Evolutionary conservation across 2,888 invertebrate species (phyloP), one percentile per base, ranked within the genome.

Genomic region (Hyposoter didymator): DNA sequence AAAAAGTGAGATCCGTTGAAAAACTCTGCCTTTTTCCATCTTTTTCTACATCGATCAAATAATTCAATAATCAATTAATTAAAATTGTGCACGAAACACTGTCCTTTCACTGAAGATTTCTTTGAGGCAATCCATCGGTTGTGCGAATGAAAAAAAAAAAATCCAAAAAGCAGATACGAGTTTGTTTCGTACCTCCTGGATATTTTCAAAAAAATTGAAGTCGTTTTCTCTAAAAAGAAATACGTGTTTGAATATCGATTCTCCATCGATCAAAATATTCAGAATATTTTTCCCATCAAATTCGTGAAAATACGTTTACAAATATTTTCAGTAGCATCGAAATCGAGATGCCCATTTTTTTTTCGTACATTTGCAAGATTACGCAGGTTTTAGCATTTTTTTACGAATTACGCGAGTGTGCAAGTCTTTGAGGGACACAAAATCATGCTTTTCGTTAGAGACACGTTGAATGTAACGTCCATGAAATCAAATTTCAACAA

Each of bases 1-100:
- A 98, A 94, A 97, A 97, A 96, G 97, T 98, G 90, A 95, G 97
- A 97, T 97, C 19, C 19, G 85, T 75, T 59, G 72, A 66, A 22
- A 74, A 39, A 14, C 47, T 49, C 6, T 10, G 6, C 7, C 12
- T 76, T 32, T 14, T 28, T 64, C n/a, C 1, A 8, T 0, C 12
- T 1, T 64, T n/a, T n/a, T 3, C 10, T 1, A 62, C 32, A 7
- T 32, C 39, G 22, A 12, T 45, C 14, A 28, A 47, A 69, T 22
- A 39, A 69, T 52, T 72, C 14, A 45, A 73, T 35, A 49, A 35
- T 66, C 17, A 22, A 67, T 14, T 45, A 62, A 72, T 45, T 35
- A 19, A 39, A 76, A 43, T 45, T 8, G 1, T n/a, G n/a, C 5
- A 12, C 39, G 3, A 10, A n/a, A 39, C 2, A n/a, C n/a, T n/a